phyloP scores from a whole-genome alignment of 2,888 invertebrate genomes.

The Eueremaeus valkanovi region DNA sequence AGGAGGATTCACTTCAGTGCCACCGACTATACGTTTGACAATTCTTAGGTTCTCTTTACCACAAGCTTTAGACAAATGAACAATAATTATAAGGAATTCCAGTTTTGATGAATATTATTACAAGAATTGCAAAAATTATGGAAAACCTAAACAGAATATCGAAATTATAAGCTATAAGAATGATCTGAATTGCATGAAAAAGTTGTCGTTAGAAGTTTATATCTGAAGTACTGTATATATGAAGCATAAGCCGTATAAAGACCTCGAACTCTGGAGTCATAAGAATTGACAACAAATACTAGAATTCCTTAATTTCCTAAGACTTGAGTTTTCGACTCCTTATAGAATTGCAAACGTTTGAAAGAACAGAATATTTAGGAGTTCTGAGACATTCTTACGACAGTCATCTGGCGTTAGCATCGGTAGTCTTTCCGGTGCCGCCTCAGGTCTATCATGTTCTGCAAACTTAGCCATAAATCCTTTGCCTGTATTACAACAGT shows the following conservation, averaged over 20 bases:
- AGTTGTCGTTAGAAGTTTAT: no score
- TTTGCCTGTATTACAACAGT: neutral
- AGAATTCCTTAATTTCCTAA: no score
- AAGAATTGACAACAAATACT: no score
- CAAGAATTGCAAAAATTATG: no score
- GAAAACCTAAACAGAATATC: no score
- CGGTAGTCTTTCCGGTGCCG: neutral
- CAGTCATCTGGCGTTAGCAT: conserved; percentile 16
- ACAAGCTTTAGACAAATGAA: conserved; percentile 12
- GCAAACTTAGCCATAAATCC: neutral
- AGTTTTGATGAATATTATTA: no score
- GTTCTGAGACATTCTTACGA: neutral
- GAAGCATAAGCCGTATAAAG: no score
- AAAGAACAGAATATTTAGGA: neutral
- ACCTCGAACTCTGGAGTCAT: no score
- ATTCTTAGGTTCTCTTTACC: conserved; percentile 31
- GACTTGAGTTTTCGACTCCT: no score
- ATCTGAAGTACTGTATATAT: no score
- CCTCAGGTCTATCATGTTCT: conserved; percentile 18
- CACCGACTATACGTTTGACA: conserved; percentile 34
- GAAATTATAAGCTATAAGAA: no score
- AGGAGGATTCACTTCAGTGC: conserved; percentile 31
- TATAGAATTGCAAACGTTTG: neutral
- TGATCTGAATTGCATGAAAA: no score
- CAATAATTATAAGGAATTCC: neutral